Evolutionary conservation across 2,797 vertebrate genomes (phyloP).

Genomic region (Sorex maritimensis): DNA sequence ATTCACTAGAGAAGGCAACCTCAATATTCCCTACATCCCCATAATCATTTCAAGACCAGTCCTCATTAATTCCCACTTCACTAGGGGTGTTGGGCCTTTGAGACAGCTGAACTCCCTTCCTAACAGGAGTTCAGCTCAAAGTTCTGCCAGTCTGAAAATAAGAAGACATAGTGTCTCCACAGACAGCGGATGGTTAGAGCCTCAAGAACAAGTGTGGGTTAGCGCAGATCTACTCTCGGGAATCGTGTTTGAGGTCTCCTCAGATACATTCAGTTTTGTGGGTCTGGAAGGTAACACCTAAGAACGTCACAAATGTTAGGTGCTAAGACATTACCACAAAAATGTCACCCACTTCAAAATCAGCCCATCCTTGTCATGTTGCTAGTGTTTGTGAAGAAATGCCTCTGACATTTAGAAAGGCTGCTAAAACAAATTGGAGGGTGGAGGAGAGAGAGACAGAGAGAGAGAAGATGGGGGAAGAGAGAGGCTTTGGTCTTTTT

Average conservation of each 20-base stretch:
- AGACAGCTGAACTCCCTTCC: not conserved
- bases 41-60: conserved; percentile 75
- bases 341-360: conserved; percentile 16
- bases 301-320: not conserved
- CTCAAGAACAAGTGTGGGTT: not conserved
- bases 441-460: not conserved
- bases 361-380: not conserved
- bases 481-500: not conserved
- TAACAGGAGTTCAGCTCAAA: not conserved
- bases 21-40: conserved; percentile 33
- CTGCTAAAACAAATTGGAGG: too few species aligned
- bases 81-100: not conserved
- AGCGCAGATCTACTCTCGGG: conserved; percentile 6
- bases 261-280: not conserved
- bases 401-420: not conserved
- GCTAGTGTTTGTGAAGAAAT: not conserved
- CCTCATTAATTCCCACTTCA: not conserved
- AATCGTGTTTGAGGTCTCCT: not conserved
- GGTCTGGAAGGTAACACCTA: not conserved
- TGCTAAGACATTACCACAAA: conserved; percentile 2
- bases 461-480: not conserved
- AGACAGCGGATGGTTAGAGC: not conserved
- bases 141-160: not conserved
- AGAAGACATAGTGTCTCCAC: not conserved
- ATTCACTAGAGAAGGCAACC: conserved; percentile 53